These are phyloP conservation scores for Seira musarum DNA, from an alignment of 2,888 invertebrate genomes.

Conservation along the genomic window DNA sequence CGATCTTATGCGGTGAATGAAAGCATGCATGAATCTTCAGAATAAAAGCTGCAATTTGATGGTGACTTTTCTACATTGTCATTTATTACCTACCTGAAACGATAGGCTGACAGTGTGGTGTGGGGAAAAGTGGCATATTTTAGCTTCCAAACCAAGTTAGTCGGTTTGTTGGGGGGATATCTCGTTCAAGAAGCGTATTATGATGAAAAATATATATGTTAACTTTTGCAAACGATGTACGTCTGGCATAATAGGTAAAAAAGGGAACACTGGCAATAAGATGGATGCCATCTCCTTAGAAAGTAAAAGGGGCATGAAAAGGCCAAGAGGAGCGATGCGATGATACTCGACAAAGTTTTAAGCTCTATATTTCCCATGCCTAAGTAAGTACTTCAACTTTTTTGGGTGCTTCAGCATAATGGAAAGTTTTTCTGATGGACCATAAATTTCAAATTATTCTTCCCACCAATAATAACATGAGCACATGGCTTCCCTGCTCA, in stretches of 20 bases:
- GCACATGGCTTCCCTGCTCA: not conserved
- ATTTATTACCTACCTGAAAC: conserved; percentile 1
- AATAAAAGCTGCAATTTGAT: not conserved
- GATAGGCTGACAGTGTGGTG: not conserved
- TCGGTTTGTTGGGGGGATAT: not conserved
- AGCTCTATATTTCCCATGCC: no score
- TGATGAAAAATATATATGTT: not conserved
- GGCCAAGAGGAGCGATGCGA: not conserved
- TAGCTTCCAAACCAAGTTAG: no score
- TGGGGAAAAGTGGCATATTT: not conserved
- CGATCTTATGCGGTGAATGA: no score
- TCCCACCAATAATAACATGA: not conserved
- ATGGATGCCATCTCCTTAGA: not conserved
- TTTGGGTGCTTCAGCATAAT: conserved; percentile 3
- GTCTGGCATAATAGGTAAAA: not conserved
- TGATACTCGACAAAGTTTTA: no score
- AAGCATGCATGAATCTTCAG: no score
- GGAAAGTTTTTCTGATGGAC: conserved; percentile 19
- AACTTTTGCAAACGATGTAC: not conserved
- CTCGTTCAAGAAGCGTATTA: not conserved
- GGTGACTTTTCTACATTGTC: not conserved
- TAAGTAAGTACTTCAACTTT: no score
- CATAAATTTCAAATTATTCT: conserved; percentile 39
- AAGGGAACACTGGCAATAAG: not conserved
- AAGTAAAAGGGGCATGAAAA: not conserved